Evolutionary conservation across 2,113 vertebrate genomes (phyloP).

Genomic region (Callorhinus ursinus): DNA sequence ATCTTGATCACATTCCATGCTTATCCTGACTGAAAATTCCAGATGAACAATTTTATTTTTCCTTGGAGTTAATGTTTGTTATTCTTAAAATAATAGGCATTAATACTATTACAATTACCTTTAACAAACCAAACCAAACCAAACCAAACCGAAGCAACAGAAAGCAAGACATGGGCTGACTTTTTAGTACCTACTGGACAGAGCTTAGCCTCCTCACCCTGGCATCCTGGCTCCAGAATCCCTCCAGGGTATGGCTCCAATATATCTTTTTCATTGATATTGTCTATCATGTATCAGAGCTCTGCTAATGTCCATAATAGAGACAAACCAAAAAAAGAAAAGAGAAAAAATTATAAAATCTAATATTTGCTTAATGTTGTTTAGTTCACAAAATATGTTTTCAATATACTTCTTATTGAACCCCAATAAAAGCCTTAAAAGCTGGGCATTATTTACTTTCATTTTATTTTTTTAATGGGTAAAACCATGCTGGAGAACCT

Average conservation of each 20-base stretch:
- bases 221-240: too few species aligned
- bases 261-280: not conserved
- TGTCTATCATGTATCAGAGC: not conserved
- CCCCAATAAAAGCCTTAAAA: not conserved
- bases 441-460: not conserved
- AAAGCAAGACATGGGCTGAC: not conserved
- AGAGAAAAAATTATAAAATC: not conserved
- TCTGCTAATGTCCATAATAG: not conserved
- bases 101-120: not conserved
- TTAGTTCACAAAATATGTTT: constrained; percentile 9
- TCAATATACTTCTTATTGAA: not conserved
- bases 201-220: not conserved
- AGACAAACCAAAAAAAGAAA: not conserved
- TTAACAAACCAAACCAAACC: not conserved
- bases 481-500: not conserved
- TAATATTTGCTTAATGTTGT: not conserved
- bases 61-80: not conserved
- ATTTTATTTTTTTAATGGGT: not conserved
- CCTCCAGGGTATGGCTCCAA: not conserved
- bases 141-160: not conserved
- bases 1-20: not conserved
- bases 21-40: not conserved
- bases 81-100: not conserved
- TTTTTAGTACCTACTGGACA: not conserved
- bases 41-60: not conserved